Conservation (phyloP, 1,140 invertebrate species). For the Hyles euphorbiae region DNA sequence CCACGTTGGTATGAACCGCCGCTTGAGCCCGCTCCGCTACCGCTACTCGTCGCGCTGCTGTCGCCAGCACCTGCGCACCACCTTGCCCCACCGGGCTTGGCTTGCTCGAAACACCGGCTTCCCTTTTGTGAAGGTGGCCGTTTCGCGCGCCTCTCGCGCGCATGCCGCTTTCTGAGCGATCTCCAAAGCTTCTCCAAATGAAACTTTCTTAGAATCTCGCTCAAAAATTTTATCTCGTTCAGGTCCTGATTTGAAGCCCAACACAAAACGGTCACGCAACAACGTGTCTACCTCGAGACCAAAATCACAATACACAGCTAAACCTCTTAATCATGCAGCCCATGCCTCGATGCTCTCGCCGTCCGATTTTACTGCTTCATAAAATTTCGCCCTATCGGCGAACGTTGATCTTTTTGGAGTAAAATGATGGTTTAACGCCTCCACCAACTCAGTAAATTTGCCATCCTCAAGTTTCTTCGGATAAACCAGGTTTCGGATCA, state of each 20-base stretch:
- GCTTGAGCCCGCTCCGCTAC: too few relatives aligned
- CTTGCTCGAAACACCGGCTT: neutral
- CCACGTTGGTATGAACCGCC: too few relatives aligned
- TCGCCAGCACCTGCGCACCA: neutral
- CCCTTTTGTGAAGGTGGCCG: neutral
- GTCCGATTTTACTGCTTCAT: constrained; percentile 10
- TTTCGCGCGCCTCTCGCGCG: constrained; percentile 1
- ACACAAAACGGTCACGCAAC: constrained; percentile 13
- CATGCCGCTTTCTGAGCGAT: neutral
- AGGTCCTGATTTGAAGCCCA: neutral
- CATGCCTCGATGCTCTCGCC: constrained; percentile 18
- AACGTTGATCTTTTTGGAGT: constrained; percentile 19
- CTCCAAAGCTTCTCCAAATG: neutral
- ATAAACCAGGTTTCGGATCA: too few relatives aligned
- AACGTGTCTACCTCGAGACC: constrained; percentile 17
- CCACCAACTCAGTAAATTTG: constrained; percentile 10
- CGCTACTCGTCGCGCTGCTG: neutral
- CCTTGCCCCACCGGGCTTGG: neutral
- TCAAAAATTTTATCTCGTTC: neutral
- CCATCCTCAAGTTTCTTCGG: too few relatives aligned
- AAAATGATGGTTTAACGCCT: constrained; percentile 21
- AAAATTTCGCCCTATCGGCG: constrained; percentile 20
- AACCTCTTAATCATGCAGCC: constrained; percentile 24
- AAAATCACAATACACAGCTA: constrained; percentile 19
- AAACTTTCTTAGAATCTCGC: neutral